phyloP scores from a whole-genome alignment of 2,888 invertebrate genomes.

The Onchidella celtica region DNA sequence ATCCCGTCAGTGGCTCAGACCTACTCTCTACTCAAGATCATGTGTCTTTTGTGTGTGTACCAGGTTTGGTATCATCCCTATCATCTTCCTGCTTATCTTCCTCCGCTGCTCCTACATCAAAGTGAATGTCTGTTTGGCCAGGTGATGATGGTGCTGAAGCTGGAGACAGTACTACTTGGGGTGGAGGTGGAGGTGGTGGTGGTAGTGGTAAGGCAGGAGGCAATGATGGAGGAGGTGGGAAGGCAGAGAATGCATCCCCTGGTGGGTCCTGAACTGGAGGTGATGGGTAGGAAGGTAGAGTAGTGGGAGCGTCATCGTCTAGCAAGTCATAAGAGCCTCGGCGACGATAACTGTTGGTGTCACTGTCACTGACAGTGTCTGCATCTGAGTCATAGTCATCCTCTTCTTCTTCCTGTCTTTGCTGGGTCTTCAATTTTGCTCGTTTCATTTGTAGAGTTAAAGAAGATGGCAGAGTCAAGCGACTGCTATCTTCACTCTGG shows the following conservation, averaged over 20 bases:
- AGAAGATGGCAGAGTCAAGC: constrained; percentile 5
- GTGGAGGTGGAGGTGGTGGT: constrained; percentile 9
- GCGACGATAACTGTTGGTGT: constrained; percentile 59
- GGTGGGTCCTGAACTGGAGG: constrained; percentile 31
- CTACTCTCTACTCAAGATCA: too few relatives aligned
- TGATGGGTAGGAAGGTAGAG: constrained; percentile 24
- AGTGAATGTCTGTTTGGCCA: constrained; percentile 2
- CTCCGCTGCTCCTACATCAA: constrained; percentile 6
- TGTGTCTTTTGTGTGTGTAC: too few relatives aligned
- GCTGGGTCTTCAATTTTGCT: constrained; percentile 8
- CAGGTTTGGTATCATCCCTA: constrained; percentile 13
- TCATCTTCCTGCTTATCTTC: constrained; percentile 1
- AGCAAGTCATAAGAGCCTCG: constrained; percentile 64
- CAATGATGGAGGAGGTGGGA: constrained; percentile 27
- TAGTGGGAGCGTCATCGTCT: constrained; percentile 53
- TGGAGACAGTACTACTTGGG: constrained; percentile 31
- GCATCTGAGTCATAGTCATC: constrained; percentile 51
- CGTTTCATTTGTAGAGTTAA: constrained; percentile 10
- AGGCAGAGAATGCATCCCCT: constrained; percentile 4
- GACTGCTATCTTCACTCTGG: neutral
- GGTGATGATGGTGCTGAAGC: constrained; percentile 42
- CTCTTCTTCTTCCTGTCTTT: constrained; percentile 11
- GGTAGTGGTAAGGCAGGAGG: neutral
- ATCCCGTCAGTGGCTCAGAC: too few relatives aligned
- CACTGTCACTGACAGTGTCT: constrained; percentile 56